Base-by-base conservation (phyloP, 2,888 invertebrate species). In the Lasioglossum calceatum region DNA sequence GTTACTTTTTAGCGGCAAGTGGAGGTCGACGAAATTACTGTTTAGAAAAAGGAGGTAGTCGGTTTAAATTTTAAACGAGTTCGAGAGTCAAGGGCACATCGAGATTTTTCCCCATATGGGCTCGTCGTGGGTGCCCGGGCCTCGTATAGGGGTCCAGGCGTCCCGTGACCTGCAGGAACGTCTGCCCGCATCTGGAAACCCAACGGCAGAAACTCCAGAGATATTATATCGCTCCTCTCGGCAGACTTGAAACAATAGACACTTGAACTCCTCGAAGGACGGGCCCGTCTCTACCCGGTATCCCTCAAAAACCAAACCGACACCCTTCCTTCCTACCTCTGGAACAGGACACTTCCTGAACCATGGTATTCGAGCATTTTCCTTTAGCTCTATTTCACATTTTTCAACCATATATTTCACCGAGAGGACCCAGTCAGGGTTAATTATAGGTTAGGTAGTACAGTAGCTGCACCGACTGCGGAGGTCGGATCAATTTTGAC, bases 191-290 rank as follows among this genome's bases (percentile, higher is more conserved):
- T 93, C 89, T 92, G 88, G 88, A 91, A 92, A 92, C 87, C 88
- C 87, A 88, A 73, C 87, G 77, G 86, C 84, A 78, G 87, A 84
- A 86, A 36, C 85, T 82, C 85, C 71, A 88, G 77, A 90, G 93
- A 94, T 94, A 94, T 94, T 93, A 93, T 90, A 92, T 94, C 94
- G 93, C 93, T 81, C 23, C 86, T 83, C 86, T 86, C 87, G 82
- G 73, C 83, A 42, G 87, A 87, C 88, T 91, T 93, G 90, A 94
- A 92, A 94, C 93, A 94, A 94, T 93, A 91, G 91, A 92, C 88
- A 90, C 91, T 91, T 82, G 79, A 87, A 82, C 88, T 88, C 81
- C 79, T 83, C 81, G 85, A 88, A 84, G 84, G 78, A 80, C 82
- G 72, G 83, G 39, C 70, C 82, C 82, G 78, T 47, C 79, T 75